phyloP scores from a whole-genome alignment of 2,113 vertebrate species.

The Etheostoma spectabile region DNA sequence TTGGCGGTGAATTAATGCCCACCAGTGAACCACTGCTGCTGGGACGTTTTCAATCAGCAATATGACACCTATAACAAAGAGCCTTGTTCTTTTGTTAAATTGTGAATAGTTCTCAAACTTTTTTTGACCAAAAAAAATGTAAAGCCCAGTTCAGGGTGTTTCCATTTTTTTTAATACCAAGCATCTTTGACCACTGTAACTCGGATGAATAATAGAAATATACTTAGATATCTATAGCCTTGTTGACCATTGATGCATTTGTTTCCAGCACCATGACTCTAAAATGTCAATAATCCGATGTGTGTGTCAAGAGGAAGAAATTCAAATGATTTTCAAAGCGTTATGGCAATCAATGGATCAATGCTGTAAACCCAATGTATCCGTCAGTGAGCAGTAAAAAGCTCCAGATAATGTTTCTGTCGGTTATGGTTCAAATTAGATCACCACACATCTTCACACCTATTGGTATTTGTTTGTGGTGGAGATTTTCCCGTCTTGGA shows the following conservation, averaged over 20 bases:
- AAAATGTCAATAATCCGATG: constrained; percentile 25
- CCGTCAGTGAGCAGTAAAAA: constrained; percentile 6
- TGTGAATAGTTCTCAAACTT: constrained; percentile 9
- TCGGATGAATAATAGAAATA: neutral
- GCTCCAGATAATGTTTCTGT: constrained; percentile 1
- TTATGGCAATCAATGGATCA: neutral
- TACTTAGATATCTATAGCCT: neutral
- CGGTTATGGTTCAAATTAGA: constrained; percentile 15
- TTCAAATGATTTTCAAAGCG: constrained; percentile 4
- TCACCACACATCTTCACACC: constrained; percentile 7
- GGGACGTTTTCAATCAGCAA: constrained; percentile 6
- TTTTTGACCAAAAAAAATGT: constrained; percentile 1
- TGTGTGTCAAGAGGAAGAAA: constrained; percentile 1
- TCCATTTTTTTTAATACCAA: neutral
- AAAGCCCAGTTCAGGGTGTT: constrained; percentile 5
- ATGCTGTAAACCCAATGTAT: neutral
- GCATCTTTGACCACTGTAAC: neutral
- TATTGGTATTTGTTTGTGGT: neutral
- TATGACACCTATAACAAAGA: constrained; percentile 14
- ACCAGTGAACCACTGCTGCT: constrained; percentile 27
- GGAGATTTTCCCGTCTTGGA: neutral
- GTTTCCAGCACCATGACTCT: constrained; percentile 1
- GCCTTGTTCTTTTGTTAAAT: constrained; percentile 22
- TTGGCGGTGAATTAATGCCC: constrained; percentile 40
- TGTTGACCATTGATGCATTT: neutral